Base-by-base conservation (phyloP, 2,888 invertebrate species). In the Lamproptera curius region DNA sequence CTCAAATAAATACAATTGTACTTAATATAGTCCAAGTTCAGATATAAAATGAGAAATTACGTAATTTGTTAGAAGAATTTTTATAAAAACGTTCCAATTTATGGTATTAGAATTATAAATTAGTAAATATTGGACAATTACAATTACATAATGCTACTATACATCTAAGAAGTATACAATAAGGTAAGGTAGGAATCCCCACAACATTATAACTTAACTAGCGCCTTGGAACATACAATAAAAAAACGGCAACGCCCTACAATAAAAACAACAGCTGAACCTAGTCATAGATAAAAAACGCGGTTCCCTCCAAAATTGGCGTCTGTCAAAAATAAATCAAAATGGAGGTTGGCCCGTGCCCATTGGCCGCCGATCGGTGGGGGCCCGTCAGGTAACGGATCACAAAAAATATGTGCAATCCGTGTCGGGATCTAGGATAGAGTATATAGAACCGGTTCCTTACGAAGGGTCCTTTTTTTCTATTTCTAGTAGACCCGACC, bases 261-360 rank as follows among this genome's bases (percentile, higher is more conserved):
- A 35, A 36, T 31, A 46, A 46, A 51, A 39, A 42, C 31, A 31
- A 10, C 31, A 31, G 13, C 31, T 2, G 31, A 52, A 50, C 45
- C 51, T 51, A 48, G 52, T 37, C 48, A 50, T 51, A 47, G 50
- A 46, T 51, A 52, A 52, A 55, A 57, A 56, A 47, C 35, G 46
- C 4, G 48, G 45, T 50, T 64, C 58, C 63, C 61, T 59, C 61
- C 59, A 59, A 65, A 65, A 61, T 50, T 43, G 42, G n/a, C 42
- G 58, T 51, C 59, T 63, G 66, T 68, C 65, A 65, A 67, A 69
- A 68, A 68, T 69, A 66, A 68, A 68, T 70, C 64, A 66, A 67
- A 69, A 59, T 53, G 57, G 60, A 62, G 58, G 57, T 53, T 46
- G 40, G 51, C 44, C 58, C 51, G 35, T 55, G 53, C 57, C 58